Evolutionary conservation across 2,797 vertebrate genomes (phyloP), one percentile per base, ranked within the genome.

Genomic region (Telmatherina bonti): DNA sequence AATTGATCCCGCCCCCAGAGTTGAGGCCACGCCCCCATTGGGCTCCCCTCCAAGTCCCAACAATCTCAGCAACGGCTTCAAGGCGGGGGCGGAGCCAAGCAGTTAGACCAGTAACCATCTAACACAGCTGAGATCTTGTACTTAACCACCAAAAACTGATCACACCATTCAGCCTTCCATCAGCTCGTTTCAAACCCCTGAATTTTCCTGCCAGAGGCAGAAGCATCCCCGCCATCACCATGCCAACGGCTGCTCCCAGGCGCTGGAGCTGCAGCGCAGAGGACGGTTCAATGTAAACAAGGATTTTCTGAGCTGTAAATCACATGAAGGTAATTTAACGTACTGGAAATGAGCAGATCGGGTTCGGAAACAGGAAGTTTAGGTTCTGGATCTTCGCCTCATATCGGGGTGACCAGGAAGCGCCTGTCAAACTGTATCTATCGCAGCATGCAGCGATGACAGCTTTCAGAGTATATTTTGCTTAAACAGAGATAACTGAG

Each of bases 41-140:
- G 47, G 84, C 64, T 78, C 80, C 0, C 89, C 92, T 15, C 79
- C 88, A 0, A 92, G 88, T 64, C 93, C 94, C 27, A 91, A 74
- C 67, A 91, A 73, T 74, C 90, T 94, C 66, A 93, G 91, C 78
- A 95, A 95, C 10, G 94, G 93, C 58, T 93, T 94, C 61, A 35
- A 33, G 1, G 16, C 89, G 0, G 91, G 76, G 76, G 79, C 76
- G n/a, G 94, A 92, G 74, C 78, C 91, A 3, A 54, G 59, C 57
- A 84, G 63, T 70, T 91, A 89, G 84, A 79, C 82, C 89, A 93
- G 84, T 94, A 86, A 94, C 69, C 57, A 52, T 59, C 7, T 76
- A 71, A 64, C 57, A 61, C 20, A 62, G 16, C 7, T 2, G 57
- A 0, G 22, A 3, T 47, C 43, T 30, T 30, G 30, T 30, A 30